Evolutionary conservation across 2,113 vertebrate species (phyloP).

Genomic region (Otolemur garnettii): DNA sequence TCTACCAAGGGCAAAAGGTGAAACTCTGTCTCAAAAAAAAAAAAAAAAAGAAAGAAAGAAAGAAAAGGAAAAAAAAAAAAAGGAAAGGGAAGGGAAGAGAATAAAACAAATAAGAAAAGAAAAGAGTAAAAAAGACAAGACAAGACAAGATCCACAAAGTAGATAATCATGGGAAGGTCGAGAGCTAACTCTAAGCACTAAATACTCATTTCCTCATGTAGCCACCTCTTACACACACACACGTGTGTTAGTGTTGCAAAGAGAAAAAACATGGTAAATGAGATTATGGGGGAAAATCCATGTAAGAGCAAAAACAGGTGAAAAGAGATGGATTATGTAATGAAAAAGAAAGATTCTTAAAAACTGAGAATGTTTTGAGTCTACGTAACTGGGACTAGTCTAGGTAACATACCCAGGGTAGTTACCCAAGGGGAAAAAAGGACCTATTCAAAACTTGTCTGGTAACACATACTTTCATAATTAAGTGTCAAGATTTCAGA

Average conservation of each 20-base stretch:
- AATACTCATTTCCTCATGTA: not conserved
- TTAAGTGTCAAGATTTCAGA: constrained; percentile 29
- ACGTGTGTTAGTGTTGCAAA: not conserved
- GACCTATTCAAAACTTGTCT: not conserved
- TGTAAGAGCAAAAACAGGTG: not conserved
- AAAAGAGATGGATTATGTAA: not conserved
- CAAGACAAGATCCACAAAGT: not conserved
- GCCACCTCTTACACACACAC: not conserved
- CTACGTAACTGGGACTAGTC: constrained; percentile 37
- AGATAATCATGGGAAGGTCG: not conserved
- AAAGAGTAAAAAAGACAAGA: not conserved
- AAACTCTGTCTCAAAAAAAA: no score
- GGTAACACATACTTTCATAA: not conserved
- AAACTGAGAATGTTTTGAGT: not conserved
- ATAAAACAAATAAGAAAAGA: no score
- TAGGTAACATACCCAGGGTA: not conserved
- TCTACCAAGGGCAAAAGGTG: no score
- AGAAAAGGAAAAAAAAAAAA: no score
- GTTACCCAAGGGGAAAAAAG: not conserved
- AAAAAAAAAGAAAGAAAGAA: no score
- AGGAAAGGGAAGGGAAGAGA: no score
- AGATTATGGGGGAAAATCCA: not conserved
- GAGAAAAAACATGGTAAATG: not conserved
- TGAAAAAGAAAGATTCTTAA: constrained; percentile 18
- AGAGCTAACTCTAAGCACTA: not conserved